Percentiles rank a stretch among this genome's conserved stretches.
These are phyloP conservation scores for Proisotoma minuta DNA, from an alignment of 2,888 invertebrate species.

Conservation along the genomic window DNA sequence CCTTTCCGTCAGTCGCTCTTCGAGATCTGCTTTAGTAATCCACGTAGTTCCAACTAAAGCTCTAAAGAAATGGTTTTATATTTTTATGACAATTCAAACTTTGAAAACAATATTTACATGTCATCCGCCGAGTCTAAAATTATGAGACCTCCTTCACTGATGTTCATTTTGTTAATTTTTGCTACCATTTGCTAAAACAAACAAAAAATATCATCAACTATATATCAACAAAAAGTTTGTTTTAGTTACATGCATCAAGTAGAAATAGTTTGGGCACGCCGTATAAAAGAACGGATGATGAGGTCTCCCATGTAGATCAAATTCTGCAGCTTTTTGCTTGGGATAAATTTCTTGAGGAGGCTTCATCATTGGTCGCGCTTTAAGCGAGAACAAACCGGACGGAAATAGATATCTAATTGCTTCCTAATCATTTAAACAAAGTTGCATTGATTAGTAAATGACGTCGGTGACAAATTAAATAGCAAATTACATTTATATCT, in stretches of 20 bases:
- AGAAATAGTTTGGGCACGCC: conserved; percentile 75
- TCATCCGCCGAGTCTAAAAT: conserved; percentile 55
- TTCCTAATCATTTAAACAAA: conserved; percentile 54
- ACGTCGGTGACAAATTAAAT: neutral
- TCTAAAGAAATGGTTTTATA: conserved; percentile 28
- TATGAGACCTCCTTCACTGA: neutral
- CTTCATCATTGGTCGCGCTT: conserved; percentile 83
- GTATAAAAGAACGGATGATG: conserved; percentile 90
- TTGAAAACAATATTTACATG: neutral
- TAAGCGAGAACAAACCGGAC: conserved; percentile 79
- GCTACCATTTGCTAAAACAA: conserved; percentile 62
- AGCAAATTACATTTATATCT: conserved; percentile 69
- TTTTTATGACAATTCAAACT: neutral
- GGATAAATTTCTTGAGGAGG: conserved; percentile 84
- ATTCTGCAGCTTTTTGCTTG: conserved; percentile 77
- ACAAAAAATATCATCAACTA: conserved; percentile 10
- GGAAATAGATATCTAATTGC: conserved; percentile 94
- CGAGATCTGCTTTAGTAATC: conserved; percentile 64
- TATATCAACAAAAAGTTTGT: too few species aligned
- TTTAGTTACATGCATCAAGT: conserved; percentile 69
- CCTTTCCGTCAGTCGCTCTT: conserved; percentile 62
- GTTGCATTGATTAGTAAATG: neutral
- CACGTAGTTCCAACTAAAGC: conserved; percentile 56
- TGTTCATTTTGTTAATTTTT: conserved; percentile 55
- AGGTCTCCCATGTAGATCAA: conserved; percentile 85